Evolutionary conservation across 2,113 vertebrate species (phyloP), one percentile per base, ranked within the genome.

Genomic region (Hepsetus odoe): DNA sequence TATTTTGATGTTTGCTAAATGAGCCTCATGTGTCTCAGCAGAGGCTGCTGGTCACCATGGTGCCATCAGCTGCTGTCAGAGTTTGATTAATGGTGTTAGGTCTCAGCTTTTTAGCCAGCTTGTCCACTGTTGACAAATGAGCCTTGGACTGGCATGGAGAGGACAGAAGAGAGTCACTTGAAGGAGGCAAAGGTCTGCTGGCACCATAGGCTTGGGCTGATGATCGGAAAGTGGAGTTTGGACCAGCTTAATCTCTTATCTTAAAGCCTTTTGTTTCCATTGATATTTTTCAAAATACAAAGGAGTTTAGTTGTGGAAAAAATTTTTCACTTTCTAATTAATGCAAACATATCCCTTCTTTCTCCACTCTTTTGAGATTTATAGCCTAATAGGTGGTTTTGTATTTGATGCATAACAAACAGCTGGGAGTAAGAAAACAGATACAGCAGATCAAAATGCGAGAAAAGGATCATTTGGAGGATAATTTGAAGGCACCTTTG

Each of bases 71-170:
- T 68, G 56, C 70, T 72, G 76, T 71, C 76, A 72, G 76, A 49
- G 76, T 64, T 42, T 77, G 69, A 82, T 73, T 73, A 77, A 82
- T 82, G 62, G 74, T 61, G 46, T 30, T 38, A 61, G 33, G 40
- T 51, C 59, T 51, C 1, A 55, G 35, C 30, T 77, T 22, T 49
- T 66, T 71, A 64, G 38, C 72, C 55, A 72, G 44, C 55, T 65
- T 77, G 40, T 77, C 62, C 4, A 6, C 61, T 62, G 62, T 77
- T 76, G 51, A 77, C 76, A 77, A 77, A 77, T 77, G 46, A 73
- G 72, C 32, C 53, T 59, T 24, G 44, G 24, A 51, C 75, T 69
- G 55, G 70, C 70, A 67, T 16, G 5, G 44, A 35, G n/a, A 53
- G 46, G 74, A 46, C 62, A 74, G 53, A 78, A 74, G 22, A 33